phyloP scores from a whole-genome alignment of 2,888 invertebrate species.

The Nephrotoma flavescens region DNA sequence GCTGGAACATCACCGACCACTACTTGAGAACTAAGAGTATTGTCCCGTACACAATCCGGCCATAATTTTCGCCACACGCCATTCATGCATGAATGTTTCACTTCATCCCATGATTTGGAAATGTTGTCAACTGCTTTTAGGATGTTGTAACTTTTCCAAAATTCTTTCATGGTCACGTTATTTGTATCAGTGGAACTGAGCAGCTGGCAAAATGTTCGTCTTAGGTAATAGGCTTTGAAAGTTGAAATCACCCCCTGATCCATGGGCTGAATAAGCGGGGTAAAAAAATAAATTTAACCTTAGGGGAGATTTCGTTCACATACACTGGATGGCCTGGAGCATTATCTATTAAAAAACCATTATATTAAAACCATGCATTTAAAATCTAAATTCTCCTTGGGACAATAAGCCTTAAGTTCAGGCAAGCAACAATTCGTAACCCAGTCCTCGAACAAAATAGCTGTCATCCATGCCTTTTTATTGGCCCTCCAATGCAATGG shows the following conservation, averaged over 20 bases:
- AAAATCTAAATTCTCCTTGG: neutral
- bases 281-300: neutral
- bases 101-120: too few species aligned
- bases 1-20: neutral
- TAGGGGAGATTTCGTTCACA: neutral
- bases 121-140: neutral
- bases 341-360: too few species aligned
- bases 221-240: constrained; percentile 10
- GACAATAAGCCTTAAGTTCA: too few species aligned
- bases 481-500: too few species aligned
- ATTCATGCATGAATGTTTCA: neutral
- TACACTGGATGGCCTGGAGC: neutral
- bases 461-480: too few species aligned
- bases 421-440: too few species aligned
- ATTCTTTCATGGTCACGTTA: neutral
- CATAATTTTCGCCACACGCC: neutral
- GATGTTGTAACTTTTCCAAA: neutral
- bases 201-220: constrained; percentile 1
- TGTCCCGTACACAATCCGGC: neutral
- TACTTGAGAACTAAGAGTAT: neutral
- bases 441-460: too few species aligned
- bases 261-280: neutral
- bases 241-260: constrained; percentile 7
- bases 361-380: neutral
- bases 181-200: too few species aligned